phyloP scores from a whole-genome alignment of 2,113 vertebrate species.

The Aldabrachelys gigantea region DNA sequence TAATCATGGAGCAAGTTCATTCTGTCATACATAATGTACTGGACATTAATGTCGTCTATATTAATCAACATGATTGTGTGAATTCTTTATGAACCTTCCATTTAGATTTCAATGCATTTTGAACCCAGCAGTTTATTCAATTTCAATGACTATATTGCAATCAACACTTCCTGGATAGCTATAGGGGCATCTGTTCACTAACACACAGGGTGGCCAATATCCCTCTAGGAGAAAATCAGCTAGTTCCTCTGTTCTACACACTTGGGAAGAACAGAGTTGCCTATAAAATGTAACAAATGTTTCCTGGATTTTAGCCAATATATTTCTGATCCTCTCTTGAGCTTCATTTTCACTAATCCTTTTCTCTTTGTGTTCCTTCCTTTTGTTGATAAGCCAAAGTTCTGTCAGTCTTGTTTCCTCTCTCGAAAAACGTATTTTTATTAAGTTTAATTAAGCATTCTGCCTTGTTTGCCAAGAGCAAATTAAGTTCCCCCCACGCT shows the following conservation, averaged over 20 bases:
- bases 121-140: slow-evolving; percentile 35
- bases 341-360: slow-evolving; percentile 85
- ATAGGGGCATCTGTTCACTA: slow-evolving; percentile 57
- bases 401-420: slow-evolving; percentile 83
- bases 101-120: slow-evolving; percentile 14
- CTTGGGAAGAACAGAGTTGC: slow-evolving; percentile 77
- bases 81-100: neutral
- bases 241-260: slow-evolving; percentile 78
- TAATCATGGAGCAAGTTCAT: neutral
- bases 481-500: slow-evolving; percentile 70
- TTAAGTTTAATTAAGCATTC: slow-evolving; percentile 80
- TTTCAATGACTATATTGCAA: neutral
- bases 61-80: neutral
- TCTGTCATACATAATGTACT: neutral
- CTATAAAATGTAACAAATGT: slow-evolving; percentile 81
- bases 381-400: slow-evolving; percentile 85
- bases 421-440: slow-evolving; percentile 78
- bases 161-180: slow-evolving; percentile 47
- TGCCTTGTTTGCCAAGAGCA: slow-evolving; percentile 74
- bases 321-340: slow-evolving; percentile 83
- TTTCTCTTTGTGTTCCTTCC: slow-evolving; percentile 81
- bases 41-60: neutral
- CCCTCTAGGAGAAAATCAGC: slow-evolving; percentile 77
- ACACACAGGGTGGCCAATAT: slow-evolving; percentile 57
- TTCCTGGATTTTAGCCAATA: slow-evolving; percentile 79